Evolutionary conservation across 1,140 invertebrate species (phyloP).

Genomic region (Mamestra configurata): DNA sequence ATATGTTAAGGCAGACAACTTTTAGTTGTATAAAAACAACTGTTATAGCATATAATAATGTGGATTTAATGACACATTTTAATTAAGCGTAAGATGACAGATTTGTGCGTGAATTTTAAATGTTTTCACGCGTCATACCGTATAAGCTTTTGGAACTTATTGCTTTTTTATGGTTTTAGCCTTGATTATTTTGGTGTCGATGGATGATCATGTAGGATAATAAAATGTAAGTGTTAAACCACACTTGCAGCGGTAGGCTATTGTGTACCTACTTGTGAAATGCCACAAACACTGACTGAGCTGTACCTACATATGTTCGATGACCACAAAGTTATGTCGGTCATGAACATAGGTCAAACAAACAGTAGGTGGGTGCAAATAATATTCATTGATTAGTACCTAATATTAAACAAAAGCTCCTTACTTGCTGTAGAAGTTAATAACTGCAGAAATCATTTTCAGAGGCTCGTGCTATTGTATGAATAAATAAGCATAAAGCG

Average conservation of each 20-base stretch:
- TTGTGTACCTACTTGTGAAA: no score
- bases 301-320: no score
- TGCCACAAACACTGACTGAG: no score
- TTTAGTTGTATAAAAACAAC: constrained; percentile 57
- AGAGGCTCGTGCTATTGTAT: neutral
- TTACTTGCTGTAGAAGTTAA: no score
- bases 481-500: neutral
- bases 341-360: no score
- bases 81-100: constrained; percentile 11
- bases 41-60: constrained; percentile 19
- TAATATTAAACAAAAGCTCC: no score
- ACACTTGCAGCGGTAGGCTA: neutral
- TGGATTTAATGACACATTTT: constrained; percentile 23
- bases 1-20: constrained; percentile 71
- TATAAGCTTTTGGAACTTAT: neutral
- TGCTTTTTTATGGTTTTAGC: neutral
- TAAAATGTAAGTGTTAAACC: neutral
- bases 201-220: no score
- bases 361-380: no score
- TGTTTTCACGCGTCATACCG: constrained; percentile 2
- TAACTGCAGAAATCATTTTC: neutral
- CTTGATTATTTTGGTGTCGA: neutral
- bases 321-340: no score
- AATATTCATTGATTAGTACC: no score
- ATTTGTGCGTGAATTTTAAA: constrained; percentile 10